phyloP scores from a whole-genome alignment of 2,113 vertebrate genomes.

The Phoxinus phoxinus region DNA sequence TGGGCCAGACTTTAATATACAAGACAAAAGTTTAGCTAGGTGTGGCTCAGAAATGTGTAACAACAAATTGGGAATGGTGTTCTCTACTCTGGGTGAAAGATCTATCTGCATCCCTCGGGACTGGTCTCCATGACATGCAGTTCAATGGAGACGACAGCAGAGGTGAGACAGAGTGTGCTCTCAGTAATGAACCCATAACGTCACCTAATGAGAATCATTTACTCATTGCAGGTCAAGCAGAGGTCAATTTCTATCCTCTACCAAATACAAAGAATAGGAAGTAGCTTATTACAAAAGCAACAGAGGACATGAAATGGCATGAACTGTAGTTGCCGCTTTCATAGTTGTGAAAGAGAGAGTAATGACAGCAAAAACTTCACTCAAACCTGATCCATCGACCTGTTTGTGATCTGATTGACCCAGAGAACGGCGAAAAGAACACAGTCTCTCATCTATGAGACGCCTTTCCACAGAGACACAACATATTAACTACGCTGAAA shows the following conservation, averaged over 20 bases:
- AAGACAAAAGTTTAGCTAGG: neutral
- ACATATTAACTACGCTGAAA: slow-evolving; percentile 16
- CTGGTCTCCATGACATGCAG: neutral
- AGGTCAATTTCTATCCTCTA: neutral
- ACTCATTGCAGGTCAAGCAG: slow-evolving; percentile 1
- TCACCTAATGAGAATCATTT: neutral
- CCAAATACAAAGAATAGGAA: neutral
- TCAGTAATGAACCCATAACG: neutral
- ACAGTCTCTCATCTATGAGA: neutral
- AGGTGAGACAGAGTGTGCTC: neutral
- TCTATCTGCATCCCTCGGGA: neutral
- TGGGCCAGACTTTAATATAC: neutral
- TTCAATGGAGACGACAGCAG: neutral
- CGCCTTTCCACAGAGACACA: neutral
- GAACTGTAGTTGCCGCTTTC: neutral
- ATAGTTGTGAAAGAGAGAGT: neutral
- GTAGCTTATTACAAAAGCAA: neutral
- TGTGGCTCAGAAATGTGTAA: neutral
- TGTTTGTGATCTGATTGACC: neutral
- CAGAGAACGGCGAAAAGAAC: neutral
- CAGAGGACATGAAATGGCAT: neutral
- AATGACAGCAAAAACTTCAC: neutral
- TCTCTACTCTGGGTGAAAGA: neutral
- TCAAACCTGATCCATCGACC: neutral
- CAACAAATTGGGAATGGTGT: neutral